Evolutionary conservation across 2,888 invertebrate species (phyloP), one percentile per base, ranked within the genome.

Genomic region (Callinectes sapidus): DNA sequence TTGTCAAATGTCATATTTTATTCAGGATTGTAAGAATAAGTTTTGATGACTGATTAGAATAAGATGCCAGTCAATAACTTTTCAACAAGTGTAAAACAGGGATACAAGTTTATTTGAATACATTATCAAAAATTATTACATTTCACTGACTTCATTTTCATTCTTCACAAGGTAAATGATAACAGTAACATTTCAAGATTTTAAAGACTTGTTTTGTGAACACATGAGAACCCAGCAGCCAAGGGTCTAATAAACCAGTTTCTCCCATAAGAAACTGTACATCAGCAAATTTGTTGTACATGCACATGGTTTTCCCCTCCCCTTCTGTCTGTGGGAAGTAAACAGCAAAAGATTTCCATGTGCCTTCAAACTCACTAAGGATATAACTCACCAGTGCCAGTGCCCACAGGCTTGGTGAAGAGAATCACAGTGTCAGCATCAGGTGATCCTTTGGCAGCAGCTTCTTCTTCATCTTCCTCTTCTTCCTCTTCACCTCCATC

Each of bases 381-480:
- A 85, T 23, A 18, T 18, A 14, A 95, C 96, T 96, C 96, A 97
- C 97, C 98, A 95, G 97, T 96, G 95, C 96, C 96, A 94, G 97
- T 90, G 91, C 96, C 96, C 66, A 97, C 96, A 88, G 98, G 98
- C 95, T 97, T 97, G 1, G 97, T 98, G 96, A 99, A 99, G 93
- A 99, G 96, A 95, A 99, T 97, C 28, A 97, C 97, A 0, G 99
- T 98, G 95, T 99, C 98, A 3, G 98, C 98, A 96, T 99, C 98
- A 87, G 98, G 98, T 0, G 99, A 99, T 3, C 98, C 97, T 93
- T 96, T 96, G 23, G 95, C 95, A 48, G 96, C 95, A 94, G 97
- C 97, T 95, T 95, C 96, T n/a, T 94, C 95, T 95, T 96, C 96
- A n/a, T 94, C 95, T 16, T 94, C 95, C 85, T 95, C 95, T 89